Conservation (phyloP, 1,140 invertebrate species). For the Pissodes strobi region DNA sequence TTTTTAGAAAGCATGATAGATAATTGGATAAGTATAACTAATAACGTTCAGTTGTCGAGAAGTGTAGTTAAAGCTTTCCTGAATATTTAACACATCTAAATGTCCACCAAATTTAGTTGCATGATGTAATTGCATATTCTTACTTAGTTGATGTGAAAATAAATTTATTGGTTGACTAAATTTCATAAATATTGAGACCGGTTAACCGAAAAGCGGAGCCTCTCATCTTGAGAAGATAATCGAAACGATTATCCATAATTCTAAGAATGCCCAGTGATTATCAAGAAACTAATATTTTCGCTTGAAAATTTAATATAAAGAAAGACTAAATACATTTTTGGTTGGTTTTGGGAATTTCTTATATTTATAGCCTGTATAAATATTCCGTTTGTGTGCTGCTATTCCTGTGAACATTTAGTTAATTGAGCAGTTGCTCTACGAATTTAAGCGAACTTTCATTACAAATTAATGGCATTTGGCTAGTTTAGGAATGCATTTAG, state of each 20-base stretch:
- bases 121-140: not conserved
- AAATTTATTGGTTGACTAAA: not conserved
- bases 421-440: no score
- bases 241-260: not conserved
- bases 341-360: no score
- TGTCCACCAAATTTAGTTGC: not conserved
- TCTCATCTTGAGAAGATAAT: not conserved
- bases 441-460: no score
- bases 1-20: no score
- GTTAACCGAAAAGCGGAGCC: slow-evolving; percentile 3
- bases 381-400: no score
- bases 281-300: slow-evolving; percentile 1
- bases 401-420: no score
- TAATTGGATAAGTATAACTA: no score
- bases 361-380: no score
- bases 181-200: slow-evolving; percentile 4
- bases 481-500: no score
- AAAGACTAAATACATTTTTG: slow-evolving; percentile 2
- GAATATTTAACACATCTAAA: not conserved
- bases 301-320: not conserved
- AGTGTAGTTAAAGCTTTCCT: no score
- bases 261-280: not conserved
- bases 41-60: no score
- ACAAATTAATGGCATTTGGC: no score
- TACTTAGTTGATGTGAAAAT: not conserved